Evolutionary conservation across 2,888 invertebrate genomes (phyloP).

Genomic region (Dorcus parallelipipedus): DNA sequence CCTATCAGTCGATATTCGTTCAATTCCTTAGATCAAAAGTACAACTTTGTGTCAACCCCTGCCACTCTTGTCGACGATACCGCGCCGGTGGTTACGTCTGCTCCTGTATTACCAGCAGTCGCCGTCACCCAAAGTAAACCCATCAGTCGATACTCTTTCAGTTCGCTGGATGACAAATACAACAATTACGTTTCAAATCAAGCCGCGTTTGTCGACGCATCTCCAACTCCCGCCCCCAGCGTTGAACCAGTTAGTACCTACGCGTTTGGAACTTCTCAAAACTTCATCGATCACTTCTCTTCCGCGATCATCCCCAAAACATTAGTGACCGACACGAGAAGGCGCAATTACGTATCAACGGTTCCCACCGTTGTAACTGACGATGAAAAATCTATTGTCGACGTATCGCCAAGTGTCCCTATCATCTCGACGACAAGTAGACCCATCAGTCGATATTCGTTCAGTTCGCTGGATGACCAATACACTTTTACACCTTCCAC

Average conservation of each 20-base stretch:
- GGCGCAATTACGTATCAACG: neutral
- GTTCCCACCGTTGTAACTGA: neutral
- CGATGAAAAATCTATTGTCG: neutral
- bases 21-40: conserved; percentile 32
- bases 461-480: conserved; percentile 32
- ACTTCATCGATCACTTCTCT: no score
- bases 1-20: conserved; percentile 33
- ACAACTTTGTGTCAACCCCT: conserved; percentile 16
- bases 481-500: conserved; percentile 22
- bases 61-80: no score
- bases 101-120: no score
- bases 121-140: conserved; percentile 23
- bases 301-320: neutral
- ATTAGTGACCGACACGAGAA: no score
- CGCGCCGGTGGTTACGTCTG: no score
- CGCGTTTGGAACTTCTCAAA: no score
- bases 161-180: conserved; percentile 31
- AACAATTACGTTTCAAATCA: neutral
- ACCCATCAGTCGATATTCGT: conserved; percentile 32
- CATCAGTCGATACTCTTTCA: conserved; percentile 31
- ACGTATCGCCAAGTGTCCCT: conserved; percentile 2
- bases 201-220: no score
- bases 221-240: no score
- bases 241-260: no score
- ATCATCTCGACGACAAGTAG: conserved; percentile 16